Evolutionary conservation across 2,888 invertebrate species (phyloP).

Genomic region (Leptopterna dolabrata): DNA sequence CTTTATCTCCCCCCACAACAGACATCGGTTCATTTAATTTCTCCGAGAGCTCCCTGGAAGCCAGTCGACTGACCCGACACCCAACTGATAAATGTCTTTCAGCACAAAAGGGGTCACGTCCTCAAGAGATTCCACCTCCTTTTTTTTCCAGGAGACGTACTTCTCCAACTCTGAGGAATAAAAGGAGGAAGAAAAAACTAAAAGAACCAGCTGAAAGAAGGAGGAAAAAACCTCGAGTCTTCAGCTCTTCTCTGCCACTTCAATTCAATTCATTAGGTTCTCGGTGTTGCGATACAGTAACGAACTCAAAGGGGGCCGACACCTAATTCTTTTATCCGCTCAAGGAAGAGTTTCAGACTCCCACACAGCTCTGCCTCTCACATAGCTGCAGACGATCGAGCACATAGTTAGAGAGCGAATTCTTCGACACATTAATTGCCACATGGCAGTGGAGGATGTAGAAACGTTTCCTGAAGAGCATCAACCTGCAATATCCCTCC

Average conservation of each 20-base stretch:
- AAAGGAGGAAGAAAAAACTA: neutral
- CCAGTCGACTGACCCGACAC: neutral
- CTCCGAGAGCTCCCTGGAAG: neutral
- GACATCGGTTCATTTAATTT: slow-evolving; percentile 26
- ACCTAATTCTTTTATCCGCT: neutral
- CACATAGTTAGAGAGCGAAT: too few relatives aligned
- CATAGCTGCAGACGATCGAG: too few relatives aligned
- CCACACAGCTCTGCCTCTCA: too few relatives aligned
- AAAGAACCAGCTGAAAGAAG: neutral
- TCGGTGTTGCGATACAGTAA: neutral
- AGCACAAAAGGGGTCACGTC: slow-evolving; percentile 18
- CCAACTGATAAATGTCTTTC: slow-evolving; percentile 38
- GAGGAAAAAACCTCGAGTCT: neutral
- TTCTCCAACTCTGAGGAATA: neutral
- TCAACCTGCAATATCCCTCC: too few relatives aligned
- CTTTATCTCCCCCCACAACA: neutral
- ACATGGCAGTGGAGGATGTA: too few relatives aligned
- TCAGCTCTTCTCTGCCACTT: neutral
- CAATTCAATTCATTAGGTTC: slow-evolving; percentile 8
- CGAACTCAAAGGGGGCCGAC: neutral
- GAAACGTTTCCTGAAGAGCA: too few relatives aligned
- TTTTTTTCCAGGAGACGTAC: slow-evolving; percentile 14
- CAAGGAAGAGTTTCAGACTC: neutral
- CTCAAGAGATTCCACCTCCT: slow-evolving; percentile 4
- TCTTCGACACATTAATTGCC: too few relatives aligned